Conservation (phyloP, 2,888 invertebrate genomes). For the Sesia bembeciformis region DNA sequence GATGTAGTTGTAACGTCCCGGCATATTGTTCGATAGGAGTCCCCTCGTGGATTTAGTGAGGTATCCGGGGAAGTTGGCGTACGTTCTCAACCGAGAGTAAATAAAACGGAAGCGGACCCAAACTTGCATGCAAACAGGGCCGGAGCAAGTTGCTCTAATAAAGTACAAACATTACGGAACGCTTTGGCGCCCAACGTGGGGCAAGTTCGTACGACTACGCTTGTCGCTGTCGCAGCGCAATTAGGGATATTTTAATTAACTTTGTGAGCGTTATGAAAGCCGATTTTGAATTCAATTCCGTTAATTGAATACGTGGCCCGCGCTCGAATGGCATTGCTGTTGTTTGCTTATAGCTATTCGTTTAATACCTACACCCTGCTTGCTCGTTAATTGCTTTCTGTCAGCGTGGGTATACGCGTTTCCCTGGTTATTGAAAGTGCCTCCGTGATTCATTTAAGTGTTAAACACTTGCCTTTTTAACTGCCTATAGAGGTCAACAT, state of each 20-base stretch:
- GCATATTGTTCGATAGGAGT: slow-evolving; percentile 1
- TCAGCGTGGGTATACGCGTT: neutral
- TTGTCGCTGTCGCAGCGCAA: slow-evolving; percentile 29
- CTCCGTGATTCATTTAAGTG: too few relatives aligned
- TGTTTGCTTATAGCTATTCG: slow-evolving; percentile 32
- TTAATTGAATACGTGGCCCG: slow-evolving; percentile 56
- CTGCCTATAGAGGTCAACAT: too few relatives aligned
- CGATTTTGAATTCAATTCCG: slow-evolving; percentile 54
- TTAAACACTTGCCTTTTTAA: too few relatives aligned
- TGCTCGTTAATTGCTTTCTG: slow-evolving; percentile 24
- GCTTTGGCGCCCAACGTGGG: slow-evolving; percentile 25
- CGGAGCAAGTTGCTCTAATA: slow-evolving; percentile 56
- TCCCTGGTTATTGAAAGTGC: neutral
- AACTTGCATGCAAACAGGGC: slow-evolving; percentile 50
- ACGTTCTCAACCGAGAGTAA: slow-evolving; percentile 30
- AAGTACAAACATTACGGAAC: slow-evolving; percentile 58
- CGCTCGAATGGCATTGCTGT: slow-evolving; percentile 24
- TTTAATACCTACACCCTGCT: slow-evolving; percentile 3
- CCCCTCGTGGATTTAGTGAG: slow-evolving; percentile 20
- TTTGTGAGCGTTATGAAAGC: slow-evolving; percentile 42
- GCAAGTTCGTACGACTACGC: slow-evolving; percentile 16
- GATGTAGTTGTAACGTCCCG: too few relatives aligned
- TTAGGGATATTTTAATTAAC: slow-evolving; percentile 61
- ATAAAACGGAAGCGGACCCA: slow-evolving; percentile 33
- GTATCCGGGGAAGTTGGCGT: slow-evolving; percentile 24